Conservation (phyloP, 2,888 invertebrate species). For the Tanypteryx hageni region DNA sequence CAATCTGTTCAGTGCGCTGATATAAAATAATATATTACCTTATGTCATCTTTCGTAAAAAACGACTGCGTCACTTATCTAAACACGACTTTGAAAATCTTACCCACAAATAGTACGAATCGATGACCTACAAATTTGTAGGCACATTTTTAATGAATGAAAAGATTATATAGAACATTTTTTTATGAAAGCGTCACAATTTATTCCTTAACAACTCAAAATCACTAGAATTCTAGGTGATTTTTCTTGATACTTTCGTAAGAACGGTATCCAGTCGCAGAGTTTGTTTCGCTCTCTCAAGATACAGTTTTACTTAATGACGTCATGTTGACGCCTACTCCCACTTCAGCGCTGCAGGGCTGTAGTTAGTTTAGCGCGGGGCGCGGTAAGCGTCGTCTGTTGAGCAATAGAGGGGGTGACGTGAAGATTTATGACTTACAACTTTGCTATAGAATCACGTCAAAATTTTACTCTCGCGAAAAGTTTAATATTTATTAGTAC, state of each 20-base stretch:
- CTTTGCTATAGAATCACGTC: too few relatives aligned
- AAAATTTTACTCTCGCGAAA: too few relatives aligned
- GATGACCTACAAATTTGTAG: slow-evolving; percentile 38
- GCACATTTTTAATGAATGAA: neutral
- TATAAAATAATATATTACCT: neutral
- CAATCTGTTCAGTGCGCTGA: neutral
- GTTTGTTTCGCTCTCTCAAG: slow-evolving; percentile 16
- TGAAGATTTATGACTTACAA: too few relatives aligned
- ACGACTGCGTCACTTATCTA: slow-evolving; percentile 34
- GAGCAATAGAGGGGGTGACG: neutral
- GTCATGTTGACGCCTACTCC: slow-evolving; percentile 44
- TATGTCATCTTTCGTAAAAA: slow-evolving; percentile 49
- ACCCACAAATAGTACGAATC: neutral
- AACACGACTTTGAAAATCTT: neutral
- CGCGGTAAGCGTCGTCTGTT: neutral
- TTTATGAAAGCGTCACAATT: neutral
- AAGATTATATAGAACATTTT: neutral
- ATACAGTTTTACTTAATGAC: slow-evolving; percentile 40
- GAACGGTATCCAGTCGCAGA: neutral
- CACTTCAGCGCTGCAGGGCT: neutral
- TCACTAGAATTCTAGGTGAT: too few relatives aligned
- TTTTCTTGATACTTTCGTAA: too few relatives aligned
- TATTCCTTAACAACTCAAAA: neutral
- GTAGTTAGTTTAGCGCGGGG: too few relatives aligned
- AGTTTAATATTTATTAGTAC: too few relatives aligned